Evolutionary conservation across 2,797 vertebrate genomes (phyloP), one percentile per base, ranked within the genome.

Genomic region (Melanogrammus aeglefinus): DNA sequence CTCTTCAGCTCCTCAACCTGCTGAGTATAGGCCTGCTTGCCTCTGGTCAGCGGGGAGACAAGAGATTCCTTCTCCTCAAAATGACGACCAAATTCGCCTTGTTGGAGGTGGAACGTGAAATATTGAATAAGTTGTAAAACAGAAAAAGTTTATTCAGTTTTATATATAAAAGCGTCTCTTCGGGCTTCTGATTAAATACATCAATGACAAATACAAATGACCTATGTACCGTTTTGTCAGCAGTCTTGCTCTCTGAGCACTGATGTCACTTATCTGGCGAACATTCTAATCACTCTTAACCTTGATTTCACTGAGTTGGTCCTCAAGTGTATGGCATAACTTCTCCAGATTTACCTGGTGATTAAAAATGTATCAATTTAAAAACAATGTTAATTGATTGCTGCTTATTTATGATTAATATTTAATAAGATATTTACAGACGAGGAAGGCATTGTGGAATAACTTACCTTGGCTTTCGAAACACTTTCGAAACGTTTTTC

Each of bases 321-420:
- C 94, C 85, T 95, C 94, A 6, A 95, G 86, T 0, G 90, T 84
- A 0, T 88, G 91, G 75, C 92, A 93, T 77, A 94, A 90, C 86
- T 87, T 95, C 77, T 95, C 95, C 13, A 94, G 86, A 27, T 95
- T 95, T 66, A 91, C 93, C 95, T 95, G 31, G 33, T 72, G 13
- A 14, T 33, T 33, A 33, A 33, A 5, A 16, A 72, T 33, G 16
- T 35, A 9, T 27, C n/a, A 27, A 66, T 24, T 24, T 27, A 0
- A 69, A 69, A 3, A 3, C 9, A 66, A 4, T 31, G 7, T 66
- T 66, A n/a, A n/a, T n/a, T n/a, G n/a, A n/a, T n/a, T n/a, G n/a
- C 1, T 10, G 27, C 27, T 24, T 10, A 10, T 44, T 1, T 44
- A 13, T 1, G 14, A 31, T 31, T 41, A 41, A 0, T 41, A 41